Evolutionary conservation across 2,888 invertebrate species (phyloP).

Genomic region (Papilio protenor): DNA sequence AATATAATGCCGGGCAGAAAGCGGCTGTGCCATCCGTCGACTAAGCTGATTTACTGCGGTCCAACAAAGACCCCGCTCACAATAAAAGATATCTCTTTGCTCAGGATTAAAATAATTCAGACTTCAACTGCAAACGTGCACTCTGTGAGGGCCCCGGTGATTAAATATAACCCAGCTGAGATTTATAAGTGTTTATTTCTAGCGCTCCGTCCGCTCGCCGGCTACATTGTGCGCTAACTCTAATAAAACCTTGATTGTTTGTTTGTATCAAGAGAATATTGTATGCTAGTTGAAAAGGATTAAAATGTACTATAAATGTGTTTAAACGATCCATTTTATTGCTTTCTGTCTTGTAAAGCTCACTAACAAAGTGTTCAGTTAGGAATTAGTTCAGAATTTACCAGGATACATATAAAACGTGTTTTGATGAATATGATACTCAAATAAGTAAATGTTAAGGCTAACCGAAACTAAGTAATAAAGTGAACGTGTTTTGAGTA

Average conservation of each 20-base stretch:
- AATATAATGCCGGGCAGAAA: constrained; percentile 69
- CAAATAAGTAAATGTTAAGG: not conserved
- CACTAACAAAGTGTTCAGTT: not conserved
- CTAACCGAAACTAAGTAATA: not conserved
- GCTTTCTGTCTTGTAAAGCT: not conserved
- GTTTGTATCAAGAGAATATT: constrained; percentile 72
- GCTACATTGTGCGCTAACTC: constrained; percentile 63
- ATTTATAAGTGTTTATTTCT: constrained; percentile 82
- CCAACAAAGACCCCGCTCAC: constrained; percentile 67
- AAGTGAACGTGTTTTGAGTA: not conserved
- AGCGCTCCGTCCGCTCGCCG: constrained; percentile 57
- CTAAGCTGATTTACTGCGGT: constrained; percentile 80
- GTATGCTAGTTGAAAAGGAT: constrained; percentile 49
- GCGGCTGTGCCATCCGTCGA: constrained; percentile 69
- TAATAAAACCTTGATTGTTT: constrained; percentile 67
- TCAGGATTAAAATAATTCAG: constrained; percentile 77
- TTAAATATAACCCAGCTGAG: constrained; percentile 78
- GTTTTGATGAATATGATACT: not conserved
- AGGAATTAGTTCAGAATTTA: not conserved
- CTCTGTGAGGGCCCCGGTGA: constrained; percentile 74
- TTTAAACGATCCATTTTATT: not conserved
- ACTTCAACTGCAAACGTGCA: constrained; percentile 74
- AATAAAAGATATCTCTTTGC: constrained; percentile 72
- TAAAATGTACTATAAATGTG: not conserved
- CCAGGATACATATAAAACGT: not conserved